phyloP scores from a whole-genome alignment of 2,113 vertebrate genomes.

The Sceloporus undulatus region DNA sequence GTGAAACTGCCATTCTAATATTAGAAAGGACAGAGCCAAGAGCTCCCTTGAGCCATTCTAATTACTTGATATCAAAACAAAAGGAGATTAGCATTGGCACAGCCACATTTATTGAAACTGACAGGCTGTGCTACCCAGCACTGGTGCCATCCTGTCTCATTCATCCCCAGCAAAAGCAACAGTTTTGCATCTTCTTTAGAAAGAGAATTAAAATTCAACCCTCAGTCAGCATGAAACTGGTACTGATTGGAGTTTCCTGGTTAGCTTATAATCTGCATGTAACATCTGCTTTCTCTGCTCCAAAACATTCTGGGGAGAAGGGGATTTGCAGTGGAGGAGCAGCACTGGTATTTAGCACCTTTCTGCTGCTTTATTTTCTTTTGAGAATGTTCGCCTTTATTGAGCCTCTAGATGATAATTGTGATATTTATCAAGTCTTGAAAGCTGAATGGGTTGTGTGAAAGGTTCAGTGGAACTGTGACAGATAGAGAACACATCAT shows the following conservation, averaged over 20 bases:
- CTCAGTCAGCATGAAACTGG: background rate
- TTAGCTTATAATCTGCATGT: background rate
- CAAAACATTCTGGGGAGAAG: background rate
- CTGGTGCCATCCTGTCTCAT: background rate
- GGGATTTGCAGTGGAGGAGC: background rate
- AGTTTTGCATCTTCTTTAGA: background rate
- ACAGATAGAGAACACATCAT: background rate
- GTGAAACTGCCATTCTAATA: background rate
- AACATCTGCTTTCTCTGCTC: background rate
- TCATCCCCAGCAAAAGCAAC: background rate
- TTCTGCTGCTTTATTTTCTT: background rate
- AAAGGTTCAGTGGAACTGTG: background rate
- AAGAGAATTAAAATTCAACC: background rate
- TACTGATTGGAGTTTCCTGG: background rate
- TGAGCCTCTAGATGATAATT: background rate
- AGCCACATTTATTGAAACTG: background rate
- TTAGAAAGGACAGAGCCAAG: background rate
- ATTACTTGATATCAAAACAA: constrained; percentile 39
- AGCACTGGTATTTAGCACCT: background rate
- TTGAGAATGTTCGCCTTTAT: background rate
- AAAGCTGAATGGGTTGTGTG: background rate
- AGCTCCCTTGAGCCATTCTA: constrained; percentile 25
- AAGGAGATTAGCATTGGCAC: constrained; percentile 23
- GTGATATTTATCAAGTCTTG: background rate
- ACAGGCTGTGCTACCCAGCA: background rate